Evolutionary conservation across 23 tunicate genomes (phyloP).

Genomic region (Halocynthia aurantium): DNA sequence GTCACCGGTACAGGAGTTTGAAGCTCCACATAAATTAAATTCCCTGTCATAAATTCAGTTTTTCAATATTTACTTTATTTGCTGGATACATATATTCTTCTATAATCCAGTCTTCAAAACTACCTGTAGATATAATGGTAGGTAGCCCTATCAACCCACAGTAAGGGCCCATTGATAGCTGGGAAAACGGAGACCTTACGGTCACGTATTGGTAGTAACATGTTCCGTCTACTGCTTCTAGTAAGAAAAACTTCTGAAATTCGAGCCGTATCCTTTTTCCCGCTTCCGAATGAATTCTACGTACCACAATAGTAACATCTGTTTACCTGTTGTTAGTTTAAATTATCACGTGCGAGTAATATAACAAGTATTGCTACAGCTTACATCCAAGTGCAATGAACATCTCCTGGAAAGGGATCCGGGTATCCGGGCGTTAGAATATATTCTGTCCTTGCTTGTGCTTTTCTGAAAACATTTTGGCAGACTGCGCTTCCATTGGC

Average conservation of each 20-base stretch:
- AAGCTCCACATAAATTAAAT: conserved; percentile 20
- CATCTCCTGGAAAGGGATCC: conserved; percentile 20
- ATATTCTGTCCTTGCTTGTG: conserved; percentile 20
- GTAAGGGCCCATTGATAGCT: conserved; percentile 18
- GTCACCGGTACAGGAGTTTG: conserved; percentile 3
- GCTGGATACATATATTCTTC: too few relatives aligned
- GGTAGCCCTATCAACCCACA: conserved; percentile 12
- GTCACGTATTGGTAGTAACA: conserved; percentile 20
- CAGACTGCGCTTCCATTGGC: too few relatives aligned
- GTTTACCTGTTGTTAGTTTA: neutral
- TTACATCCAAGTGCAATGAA: conserved; percentile 18
- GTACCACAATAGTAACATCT: neutral
- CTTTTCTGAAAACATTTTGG: neutral
- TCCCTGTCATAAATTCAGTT: conserved; percentile 1
- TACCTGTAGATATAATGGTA: conserved; percentile 23
- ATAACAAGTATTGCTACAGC: neutral
- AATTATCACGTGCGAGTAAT: neutral
- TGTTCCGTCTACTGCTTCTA: conserved; percentile 9
- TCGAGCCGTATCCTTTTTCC: conserved; percentile 21
- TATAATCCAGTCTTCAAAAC: neutral
- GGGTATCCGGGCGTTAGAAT: conserved; percentile 15
- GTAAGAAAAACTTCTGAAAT: conserved; percentile 11
- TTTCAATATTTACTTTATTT: too few relatives aligned
- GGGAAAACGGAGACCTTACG: conserved; percentile 17
- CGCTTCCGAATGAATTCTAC: conserved; percentile 11